Evolutionary conservation across 2,888 invertebrate species (phyloP), one percentile per base, ranked within the genome.

Genomic region (Erannis defoliaria): DNA sequence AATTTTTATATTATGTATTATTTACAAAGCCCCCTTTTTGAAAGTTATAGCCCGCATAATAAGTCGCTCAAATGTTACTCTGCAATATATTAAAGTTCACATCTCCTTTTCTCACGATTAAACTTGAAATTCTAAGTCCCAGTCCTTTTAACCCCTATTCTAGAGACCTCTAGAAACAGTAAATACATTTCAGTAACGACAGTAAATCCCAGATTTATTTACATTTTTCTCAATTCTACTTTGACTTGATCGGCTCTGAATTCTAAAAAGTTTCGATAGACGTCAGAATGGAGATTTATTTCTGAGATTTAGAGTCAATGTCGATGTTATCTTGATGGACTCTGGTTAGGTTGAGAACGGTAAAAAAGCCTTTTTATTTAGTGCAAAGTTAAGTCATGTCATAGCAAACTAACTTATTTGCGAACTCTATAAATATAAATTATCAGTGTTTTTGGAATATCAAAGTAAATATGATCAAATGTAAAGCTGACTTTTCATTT

Each of bases 151-250:
- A 48, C 42, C 19, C 23, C 16, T 43, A 19, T n/a, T 42, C 16
- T 23, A 26, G 6, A 45, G 10, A 29, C 29, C 31, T 33, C 31
- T 23, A 33, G 23, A 18, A 48, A 26, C 21, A 26, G 61, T 58
- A 61, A 67, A 66, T 58, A 60, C 61, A 48, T 64, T 66, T 56
- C 55, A 66, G 62, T 62, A 62, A 61, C 53, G 62, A 16, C 19
- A 14, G 16, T 46, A 31, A 46, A 64, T 60, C 66, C 37, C 16
- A 29, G 42, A 57, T 57, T 62, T 62, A 65, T 66, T 67, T 64
- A 46, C 65, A 62, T 68, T 71, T 64, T 63, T 67, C 62, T 56
- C 55, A 64, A 50, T 63, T 66, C 62, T 59, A 64, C 64, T 57
- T 57, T 53, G 51, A 55, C 55, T 57, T 38, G 56, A 57, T 60